Conservation (phyloP, 2,797 vertebrate species). For the Diplodus sargus region DNA sequence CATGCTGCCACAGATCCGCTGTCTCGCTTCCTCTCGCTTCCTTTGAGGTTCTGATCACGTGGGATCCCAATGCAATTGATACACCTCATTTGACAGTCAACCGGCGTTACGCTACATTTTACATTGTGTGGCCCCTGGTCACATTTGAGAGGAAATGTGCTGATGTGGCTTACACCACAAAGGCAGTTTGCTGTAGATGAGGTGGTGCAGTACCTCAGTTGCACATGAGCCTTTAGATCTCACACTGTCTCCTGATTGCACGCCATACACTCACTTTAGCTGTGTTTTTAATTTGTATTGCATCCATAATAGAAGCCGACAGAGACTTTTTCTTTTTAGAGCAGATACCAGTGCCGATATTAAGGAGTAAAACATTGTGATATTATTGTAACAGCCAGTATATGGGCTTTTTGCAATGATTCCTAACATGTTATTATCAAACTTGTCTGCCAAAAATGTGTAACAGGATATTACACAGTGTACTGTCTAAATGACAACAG, state of each 20-base stretch:
- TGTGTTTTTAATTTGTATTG: too few species aligned
- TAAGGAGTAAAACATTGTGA: too few species aligned
- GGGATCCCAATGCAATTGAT: background rate
- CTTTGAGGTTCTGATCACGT: background rate
- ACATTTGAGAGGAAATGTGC: slow-evolving; percentile 5
- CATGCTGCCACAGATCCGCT: background rate
- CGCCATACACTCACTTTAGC: background rate
- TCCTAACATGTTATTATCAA: too few species aligned
- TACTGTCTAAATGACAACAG: too few species aligned
- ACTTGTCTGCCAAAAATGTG: too few species aligned
- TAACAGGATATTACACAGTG: too few species aligned
- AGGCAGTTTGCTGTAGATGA: background rate
- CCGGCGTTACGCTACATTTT: background rate
- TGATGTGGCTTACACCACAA: background rate
- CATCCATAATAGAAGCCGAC: too few species aligned
- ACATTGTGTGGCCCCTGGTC: background rate
- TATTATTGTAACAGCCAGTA: too few species aligned
- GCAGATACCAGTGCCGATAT: too few species aligned
- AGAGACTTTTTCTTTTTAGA: too few species aligned
- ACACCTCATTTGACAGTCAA: background rate
- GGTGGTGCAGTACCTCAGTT: background rate
- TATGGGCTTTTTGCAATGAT: too few species aligned
- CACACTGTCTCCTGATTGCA: background rate
- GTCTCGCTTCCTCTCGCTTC: background rate
- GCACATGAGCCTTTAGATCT: background rate